A percentile compares a stretch with the other conserved stretches of the same genome.
Evolutionary conservation across 2,888 invertebrate species (phyloP).

Genomic region (Clunio marinus): DNA sequence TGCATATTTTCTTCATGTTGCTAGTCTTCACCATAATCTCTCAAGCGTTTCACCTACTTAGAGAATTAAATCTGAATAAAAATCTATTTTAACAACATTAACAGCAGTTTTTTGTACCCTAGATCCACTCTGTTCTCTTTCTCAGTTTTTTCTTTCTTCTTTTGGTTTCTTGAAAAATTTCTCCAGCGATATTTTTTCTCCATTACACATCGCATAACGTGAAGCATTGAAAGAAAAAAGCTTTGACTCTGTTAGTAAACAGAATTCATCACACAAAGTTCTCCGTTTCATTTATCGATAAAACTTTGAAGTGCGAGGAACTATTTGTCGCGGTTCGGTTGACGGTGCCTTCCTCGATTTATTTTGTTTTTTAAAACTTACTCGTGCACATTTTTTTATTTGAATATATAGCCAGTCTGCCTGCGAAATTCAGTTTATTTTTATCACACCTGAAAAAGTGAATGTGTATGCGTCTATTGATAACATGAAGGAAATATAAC

Average conservation of each 20-base stretch:
- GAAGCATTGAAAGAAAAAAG: slow-evolving; percentile 13
- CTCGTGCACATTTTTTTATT: no score
- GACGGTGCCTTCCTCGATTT: not conserved
- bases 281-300: slow-evolving; percentile 36
- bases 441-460: not conserved
- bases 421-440: not conserved
- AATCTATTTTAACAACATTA: not conserved
- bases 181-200: not conserved
- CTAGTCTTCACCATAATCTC: no score
- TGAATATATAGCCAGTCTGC: not conserved
- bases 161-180: not conserved
- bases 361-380: not conserved
- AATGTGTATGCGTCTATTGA: not conserved
- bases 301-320: slow-evolving; percentile 35
- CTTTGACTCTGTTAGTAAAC: slow-evolving; percentile 24
- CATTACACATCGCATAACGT: slow-evolving; percentile 4
- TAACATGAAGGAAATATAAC: not conserved
- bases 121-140: not conserved
- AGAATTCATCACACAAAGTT: slow-evolving; percentile 30
- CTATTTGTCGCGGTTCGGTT: no score
- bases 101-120: not conserved
- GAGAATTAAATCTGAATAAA: no score
- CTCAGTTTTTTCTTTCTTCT: not conserved
- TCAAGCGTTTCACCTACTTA: no score
- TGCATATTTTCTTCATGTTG: no score